Conservation (phyloP, 35 echinoderm and acorn worm species). For the Heliocidaris tuberculata region DNA sequence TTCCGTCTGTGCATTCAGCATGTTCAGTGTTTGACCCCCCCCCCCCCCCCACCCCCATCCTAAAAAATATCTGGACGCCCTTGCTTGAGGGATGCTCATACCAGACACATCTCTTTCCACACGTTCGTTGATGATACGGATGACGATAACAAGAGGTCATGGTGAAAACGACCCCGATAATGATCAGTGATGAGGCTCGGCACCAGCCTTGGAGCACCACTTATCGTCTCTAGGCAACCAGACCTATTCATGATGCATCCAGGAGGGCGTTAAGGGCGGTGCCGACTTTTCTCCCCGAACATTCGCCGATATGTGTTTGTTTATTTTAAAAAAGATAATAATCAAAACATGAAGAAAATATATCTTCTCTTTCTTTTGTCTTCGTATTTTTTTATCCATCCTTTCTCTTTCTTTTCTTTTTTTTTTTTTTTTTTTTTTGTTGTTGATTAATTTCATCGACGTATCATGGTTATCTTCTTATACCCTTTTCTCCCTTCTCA, state of each 20-base stretch:
- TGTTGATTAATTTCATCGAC: too few relatives aligned
- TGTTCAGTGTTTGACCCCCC: background rate
- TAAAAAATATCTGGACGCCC: background rate
- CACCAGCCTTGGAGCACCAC: conserved; percentile 7
- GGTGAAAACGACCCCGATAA: conserved; percentile 4
- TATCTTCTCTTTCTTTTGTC: too few relatives aligned
- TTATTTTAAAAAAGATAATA: too few relatives aligned
- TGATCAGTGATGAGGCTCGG: background rate
- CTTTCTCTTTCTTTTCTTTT: too few relatives aligned
- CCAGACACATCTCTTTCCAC: background rate
- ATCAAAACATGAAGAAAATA: too few relatives aligned
- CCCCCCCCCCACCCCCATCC: background rate
- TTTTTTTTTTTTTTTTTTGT: too few relatives aligned
- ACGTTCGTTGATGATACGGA: conserved; percentile 2
- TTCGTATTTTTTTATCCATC: too few relatives aligned
- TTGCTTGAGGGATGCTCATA: background rate
- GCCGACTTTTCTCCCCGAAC: background rate
- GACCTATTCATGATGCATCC: background rate
- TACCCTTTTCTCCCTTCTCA: too few relatives aligned
- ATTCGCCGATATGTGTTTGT: background rate
- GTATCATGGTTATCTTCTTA: too few relatives aligned
- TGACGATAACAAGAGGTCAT: conserved; percentile 11
- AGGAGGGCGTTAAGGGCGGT: background rate
- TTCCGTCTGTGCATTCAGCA: too few relatives aligned
- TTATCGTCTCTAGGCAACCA: conserved; percentile 2